Evolutionary conservation across 2,113 vertebrate genomes (phyloP).

Genomic region (Neomonachus schauinslandi): DNA sequence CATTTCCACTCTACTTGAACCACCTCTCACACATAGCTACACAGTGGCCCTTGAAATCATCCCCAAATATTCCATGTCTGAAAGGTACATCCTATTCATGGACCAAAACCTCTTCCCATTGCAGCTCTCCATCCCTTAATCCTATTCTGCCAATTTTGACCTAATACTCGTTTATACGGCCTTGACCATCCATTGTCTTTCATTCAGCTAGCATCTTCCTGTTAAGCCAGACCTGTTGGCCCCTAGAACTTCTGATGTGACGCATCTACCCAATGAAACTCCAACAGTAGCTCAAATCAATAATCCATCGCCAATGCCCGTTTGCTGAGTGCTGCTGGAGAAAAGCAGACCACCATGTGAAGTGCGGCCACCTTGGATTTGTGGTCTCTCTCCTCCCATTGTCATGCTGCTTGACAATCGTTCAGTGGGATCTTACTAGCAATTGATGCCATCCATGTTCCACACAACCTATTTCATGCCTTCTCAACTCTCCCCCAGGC

Average conservation of each 20-base stretch:
- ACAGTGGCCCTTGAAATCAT: neutral
- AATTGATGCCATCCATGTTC: neutral
- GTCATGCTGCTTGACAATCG: neutral
- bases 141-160: neutral
- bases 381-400: neutral
- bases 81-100: neutral
- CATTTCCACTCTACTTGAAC: neutral
- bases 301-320: neutral
- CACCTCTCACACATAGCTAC: neutral
- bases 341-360: neutral
- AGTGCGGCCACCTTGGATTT: neutral
- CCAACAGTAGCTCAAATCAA: neutral
- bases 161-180: neutral
- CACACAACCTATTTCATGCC: neutral
- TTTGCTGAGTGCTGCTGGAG: neutral
- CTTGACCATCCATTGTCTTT: neutral
- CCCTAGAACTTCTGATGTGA: neutral
- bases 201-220: neutral
- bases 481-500: neutral
- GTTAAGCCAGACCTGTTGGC: neutral
- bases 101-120: neutral
- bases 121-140: neutral
- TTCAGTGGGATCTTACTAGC: neutral
- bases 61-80: neutral
- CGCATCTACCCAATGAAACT: neutral